These are phyloP conservation scores for Megaceryle maxima DNA, from an alignment of 2,113 vertebrate genomes.

Conservation along the genomic window DNA sequence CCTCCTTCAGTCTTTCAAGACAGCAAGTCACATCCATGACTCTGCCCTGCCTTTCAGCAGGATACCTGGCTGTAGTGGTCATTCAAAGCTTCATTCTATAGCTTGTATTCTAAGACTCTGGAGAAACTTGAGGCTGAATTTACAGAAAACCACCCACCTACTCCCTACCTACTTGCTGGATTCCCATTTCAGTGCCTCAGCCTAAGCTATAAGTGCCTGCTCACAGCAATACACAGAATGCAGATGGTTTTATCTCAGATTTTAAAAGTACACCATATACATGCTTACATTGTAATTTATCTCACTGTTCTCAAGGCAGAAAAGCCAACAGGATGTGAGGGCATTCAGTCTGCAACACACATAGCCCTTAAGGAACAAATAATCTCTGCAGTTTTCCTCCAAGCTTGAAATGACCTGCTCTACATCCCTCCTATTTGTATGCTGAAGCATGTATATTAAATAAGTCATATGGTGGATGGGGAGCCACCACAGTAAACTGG, in stretches of 20 bases:
- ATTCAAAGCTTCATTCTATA: neutral
- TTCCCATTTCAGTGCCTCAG: neutral
- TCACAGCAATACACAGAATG: neutral
- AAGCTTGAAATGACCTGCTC: neutral
- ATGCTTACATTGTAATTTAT: neutral
- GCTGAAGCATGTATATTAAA: neutral
- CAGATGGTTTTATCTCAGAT: neutral
- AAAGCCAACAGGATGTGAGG: neutral
- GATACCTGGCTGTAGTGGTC: neutral
- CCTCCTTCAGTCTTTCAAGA: neutral
- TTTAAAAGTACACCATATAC: neutral
- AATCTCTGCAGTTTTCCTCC: neutral
- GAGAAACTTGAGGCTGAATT: neutral
- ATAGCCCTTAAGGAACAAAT: neutral
- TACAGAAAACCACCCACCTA: neutral
- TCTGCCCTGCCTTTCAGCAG: neutral
- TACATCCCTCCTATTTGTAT: neutral
- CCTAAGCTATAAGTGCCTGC: neutral
- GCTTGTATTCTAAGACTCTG: neutral
- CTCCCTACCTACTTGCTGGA: neutral
- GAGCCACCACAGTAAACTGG: neutral
- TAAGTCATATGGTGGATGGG: neutral
- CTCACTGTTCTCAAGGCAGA: neutral
- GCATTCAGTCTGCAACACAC: neutral
- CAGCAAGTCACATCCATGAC: fast-evolving